These are phyloP conservation scores for Calidris pygmaea DNA, from an alignment of 2,113 vertebrate species.

Conservation along the genomic window DNA sequence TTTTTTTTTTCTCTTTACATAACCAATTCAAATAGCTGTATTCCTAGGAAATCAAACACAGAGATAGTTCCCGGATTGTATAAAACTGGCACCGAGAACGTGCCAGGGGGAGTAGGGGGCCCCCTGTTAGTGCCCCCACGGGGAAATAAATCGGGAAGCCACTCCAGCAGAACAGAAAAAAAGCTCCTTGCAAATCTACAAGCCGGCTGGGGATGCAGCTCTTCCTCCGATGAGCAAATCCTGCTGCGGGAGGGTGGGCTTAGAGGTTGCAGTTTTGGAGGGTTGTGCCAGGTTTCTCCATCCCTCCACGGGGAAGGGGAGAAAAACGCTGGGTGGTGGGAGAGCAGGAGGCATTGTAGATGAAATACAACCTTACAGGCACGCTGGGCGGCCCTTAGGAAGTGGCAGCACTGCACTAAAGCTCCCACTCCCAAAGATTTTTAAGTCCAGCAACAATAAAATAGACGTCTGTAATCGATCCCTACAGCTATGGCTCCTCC, in stretches of 20 bases:
- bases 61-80: background rate
- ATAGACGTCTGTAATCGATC: background rate
- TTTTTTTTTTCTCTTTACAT: background rate
- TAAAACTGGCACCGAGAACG: background rate
- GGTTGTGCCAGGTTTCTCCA: background rate
- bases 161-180: background rate
- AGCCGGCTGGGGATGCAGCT: background rate
- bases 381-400: background rate
- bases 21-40: background rate
- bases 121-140: conserved; percentile 19
- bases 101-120: background rate
- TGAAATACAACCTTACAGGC: background rate
- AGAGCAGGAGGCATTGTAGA: rapidly evolving
- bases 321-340: background rate
- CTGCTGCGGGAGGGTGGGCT: rapidly evolving
- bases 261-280: background rate
- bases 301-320: background rate
- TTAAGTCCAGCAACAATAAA: background rate
- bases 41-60: background rate
- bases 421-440: background rate
- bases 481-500: background rate
- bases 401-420: background rate
- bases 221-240: rapidly evolving
- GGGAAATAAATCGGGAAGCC: background rate
- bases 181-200: background rate